Evolutionary conservation across 2,113 vertebrate species (phyloP).

Genomic region (Dissostichus mawsoni): DNA sequence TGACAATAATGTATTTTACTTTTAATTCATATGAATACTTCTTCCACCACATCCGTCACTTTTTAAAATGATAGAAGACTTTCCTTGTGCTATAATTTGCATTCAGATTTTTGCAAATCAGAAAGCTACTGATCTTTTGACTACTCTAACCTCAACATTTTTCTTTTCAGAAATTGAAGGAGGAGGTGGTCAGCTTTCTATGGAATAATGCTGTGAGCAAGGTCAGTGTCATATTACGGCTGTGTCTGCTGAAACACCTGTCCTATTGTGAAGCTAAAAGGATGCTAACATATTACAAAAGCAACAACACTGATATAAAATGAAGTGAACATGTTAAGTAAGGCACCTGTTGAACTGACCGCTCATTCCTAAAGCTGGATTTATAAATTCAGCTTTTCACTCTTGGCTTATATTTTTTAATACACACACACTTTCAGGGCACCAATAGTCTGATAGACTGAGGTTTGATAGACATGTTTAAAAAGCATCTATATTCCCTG

Average conservation of each 20-base stretch:
- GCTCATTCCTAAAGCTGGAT: not conserved
- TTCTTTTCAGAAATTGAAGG: conserved; percentile 90
- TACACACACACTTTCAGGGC: too few relatives aligned
- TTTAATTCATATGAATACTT: too few relatives aligned
- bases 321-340: too few relatives aligned
- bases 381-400: too few relatives aligned
- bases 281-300: not conserved
- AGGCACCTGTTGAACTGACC: not conserved
- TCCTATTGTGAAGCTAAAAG: not conserved
- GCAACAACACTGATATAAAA: not conserved
- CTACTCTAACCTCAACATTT: not conserved
- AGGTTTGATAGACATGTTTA: not conserved
- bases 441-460: not conserved
- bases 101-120: too few relatives aligned
- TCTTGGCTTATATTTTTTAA: too few relatives aligned
- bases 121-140: too few relatives aligned
- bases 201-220: conserved; percentile 90
- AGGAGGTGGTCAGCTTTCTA: conserved; percentile 89
- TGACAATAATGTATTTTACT: too few relatives aligned
- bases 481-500: not conserved
- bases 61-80: too few relatives aligned
- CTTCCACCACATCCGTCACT: too few relatives aligned
- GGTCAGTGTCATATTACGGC: conserved; percentile 72
- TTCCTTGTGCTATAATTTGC: too few relatives aligned
- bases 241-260: too few relatives aligned